Conservation (phyloP, 2,113 vertebrate genomes). For the Sceloporus tristichus region DNA sequence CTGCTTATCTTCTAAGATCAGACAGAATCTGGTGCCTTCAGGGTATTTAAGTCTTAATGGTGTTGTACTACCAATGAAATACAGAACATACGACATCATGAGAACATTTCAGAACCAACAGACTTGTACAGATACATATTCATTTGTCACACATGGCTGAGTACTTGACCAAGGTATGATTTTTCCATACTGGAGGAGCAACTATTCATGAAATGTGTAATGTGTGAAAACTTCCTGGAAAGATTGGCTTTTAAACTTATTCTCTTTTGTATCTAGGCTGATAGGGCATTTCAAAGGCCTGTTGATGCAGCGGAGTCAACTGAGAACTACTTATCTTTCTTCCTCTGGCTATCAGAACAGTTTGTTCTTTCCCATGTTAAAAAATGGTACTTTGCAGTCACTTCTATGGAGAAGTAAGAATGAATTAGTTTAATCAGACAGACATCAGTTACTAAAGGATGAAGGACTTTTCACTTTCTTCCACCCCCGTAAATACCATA, state of each 20-base stretch:
- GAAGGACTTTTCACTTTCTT: conserved; percentile 23
- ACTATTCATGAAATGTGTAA: not conserved
- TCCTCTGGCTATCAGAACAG: conserved; percentile 7
- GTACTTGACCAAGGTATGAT: not conserved
- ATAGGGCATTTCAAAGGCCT: conserved; percentile 2
- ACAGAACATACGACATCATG: too few species aligned
- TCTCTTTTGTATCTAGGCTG: not conserved
- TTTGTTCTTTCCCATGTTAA: conserved; percentile 18
- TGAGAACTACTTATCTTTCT: conserved; percentile 17
- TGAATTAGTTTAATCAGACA: conserved; percentile 9
- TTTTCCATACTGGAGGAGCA: not conserved
- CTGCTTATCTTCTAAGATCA: too few species aligned
- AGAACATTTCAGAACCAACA: not conserved
- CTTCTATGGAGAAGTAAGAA: not conserved
- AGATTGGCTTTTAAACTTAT: not conserved
- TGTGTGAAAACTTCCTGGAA: not conserved
- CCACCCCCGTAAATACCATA: conserved; percentile 34
- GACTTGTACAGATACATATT: not conserved
- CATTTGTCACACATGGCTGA: not conserved
- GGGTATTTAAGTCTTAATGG: too few species aligned
- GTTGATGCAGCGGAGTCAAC: not conserved
- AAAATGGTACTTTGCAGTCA: not conserved
- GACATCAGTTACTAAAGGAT: conserved; percentile 18
- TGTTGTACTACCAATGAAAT: not conserved
- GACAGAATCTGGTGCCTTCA: too few species aligned